These are phyloP conservation scores for Prinia subflava DNA, from an alignment of 2,113 vertebrate genomes.

Conservation along the genomic window DNA sequence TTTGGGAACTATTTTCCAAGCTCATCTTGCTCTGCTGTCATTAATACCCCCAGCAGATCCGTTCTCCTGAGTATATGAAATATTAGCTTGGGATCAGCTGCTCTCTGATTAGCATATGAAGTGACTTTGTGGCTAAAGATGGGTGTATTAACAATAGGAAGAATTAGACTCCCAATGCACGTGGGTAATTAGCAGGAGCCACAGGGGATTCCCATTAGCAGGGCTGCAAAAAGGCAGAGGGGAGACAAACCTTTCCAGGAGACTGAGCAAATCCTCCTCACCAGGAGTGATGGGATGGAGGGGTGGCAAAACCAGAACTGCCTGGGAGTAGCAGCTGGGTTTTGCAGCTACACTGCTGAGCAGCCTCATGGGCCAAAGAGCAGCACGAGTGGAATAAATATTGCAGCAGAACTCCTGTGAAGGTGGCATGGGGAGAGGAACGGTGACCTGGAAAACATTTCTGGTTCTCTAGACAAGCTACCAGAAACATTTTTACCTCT, in stretches of 20 bases:
- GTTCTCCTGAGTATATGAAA: background rate
- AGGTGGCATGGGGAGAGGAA: background rate
- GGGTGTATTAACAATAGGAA: constrained; percentile 43
- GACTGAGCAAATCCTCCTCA: background rate
- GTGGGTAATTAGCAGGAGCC: constrained; percentile 56
- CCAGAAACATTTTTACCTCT: background rate
- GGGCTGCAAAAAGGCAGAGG: background rate
- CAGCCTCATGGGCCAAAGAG: background rate
- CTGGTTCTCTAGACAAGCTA: background rate
- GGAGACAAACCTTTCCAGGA: background rate
- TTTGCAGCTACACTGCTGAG: constrained; percentile 21
- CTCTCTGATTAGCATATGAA: constrained; percentile 57
- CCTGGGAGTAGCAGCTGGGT: background rate
- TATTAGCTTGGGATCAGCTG: constrained; percentile 55
- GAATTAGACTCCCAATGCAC: constrained; percentile 51
- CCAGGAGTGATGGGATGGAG: background rate
- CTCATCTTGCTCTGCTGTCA: background rate
- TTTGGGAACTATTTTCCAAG: background rate
- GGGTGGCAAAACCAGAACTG: background rate
- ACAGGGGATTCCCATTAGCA: constrained; percentile 48
- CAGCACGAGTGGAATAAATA: constrained; percentile 1
- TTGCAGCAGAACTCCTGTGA: background rate
- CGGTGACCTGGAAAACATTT: background rate
- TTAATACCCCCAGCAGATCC: constrained; percentile 22
- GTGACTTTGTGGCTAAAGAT: constrained; percentile 60